A percentile compares a stretch with the other conserved stretches of the same genome.
phyloP scores from a whole-genome alignment of 2,888 invertebrate species.

The Meta bourneti region DNA sequence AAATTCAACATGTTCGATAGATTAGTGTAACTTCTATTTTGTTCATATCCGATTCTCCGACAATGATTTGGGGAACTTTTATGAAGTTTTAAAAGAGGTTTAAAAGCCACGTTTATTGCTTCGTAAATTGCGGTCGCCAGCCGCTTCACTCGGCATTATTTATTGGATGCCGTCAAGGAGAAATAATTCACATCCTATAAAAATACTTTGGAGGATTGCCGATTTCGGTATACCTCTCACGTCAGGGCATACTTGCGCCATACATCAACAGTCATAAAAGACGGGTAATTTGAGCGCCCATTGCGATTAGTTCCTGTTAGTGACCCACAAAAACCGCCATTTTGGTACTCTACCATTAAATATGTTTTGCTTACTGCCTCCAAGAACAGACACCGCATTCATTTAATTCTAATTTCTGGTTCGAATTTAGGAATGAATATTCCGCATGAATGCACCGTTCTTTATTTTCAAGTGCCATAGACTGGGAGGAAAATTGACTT shows the following conservation, averaged over 20 bases:
- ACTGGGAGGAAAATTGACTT: too few relatives aligned
- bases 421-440: too few relatives aligned
- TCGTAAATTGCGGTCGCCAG: conserved; percentile 25
- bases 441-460: too few relatives aligned
- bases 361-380: background rate
- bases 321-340: background rate
- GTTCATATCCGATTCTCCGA: background rate
- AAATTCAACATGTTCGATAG: background rate
- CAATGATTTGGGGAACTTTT: conserved; percentile 33
- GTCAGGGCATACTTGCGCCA: conserved; percentile 19
- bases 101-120: conserved; percentile 39
- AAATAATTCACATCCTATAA: conserved; percentile 46
- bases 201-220: conserved; percentile 43
- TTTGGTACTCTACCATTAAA: background rate
- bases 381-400: background rate
- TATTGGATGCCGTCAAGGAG: conserved; percentile 41
- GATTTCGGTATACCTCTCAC: conserved; percentile 36
- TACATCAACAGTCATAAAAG: conserved; percentile 24
- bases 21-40: background rate
- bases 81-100: conserved; percentile 20
- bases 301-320: conserved; percentile 13
- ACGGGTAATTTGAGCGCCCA: conserved; percentile 13
- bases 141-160: conserved; percentile 23
- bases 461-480: too few relatives aligned
- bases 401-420: background rate